Percentiles rank a stretch among this genome's conserved stretches.
Evolutionary conservation across 1,140 invertebrate genomes (phyloP).

Genomic region (Octopus bimaculoides): DNA sequence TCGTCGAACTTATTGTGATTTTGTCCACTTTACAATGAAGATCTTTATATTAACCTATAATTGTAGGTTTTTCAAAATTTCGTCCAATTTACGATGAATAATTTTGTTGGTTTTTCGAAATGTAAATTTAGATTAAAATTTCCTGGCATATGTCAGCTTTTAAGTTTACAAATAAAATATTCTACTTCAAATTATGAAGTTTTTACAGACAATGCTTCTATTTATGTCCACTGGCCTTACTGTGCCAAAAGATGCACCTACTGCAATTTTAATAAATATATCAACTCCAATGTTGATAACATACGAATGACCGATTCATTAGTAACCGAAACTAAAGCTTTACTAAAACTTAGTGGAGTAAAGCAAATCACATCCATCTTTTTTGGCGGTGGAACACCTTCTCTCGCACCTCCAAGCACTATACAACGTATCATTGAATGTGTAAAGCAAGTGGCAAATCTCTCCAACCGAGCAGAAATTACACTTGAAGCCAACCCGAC

Average conservation of each 20-base stretch:
- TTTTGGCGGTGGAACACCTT: slow-evolving; percentile 54
- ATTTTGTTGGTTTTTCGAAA: no score
- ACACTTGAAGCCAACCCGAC: slow-evolving; percentile 48
- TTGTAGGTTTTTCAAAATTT: no score
- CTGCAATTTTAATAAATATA: slow-evolving; percentile 56
- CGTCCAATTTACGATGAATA: no score
- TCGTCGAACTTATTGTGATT: no score
- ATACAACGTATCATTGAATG: slow-evolving; percentile 34
- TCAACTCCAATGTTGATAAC: slow-evolving; percentile 40
- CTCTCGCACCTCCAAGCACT: slow-evolving; percentile 41
- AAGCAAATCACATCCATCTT: slow-evolving; percentile 43
- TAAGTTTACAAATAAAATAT: neutral
- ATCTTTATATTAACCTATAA: no score
- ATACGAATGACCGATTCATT: slow-evolving; percentile 41
- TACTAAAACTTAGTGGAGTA: slow-evolving; percentile 34
- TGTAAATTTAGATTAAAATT: no score
- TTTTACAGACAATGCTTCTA: neutral
- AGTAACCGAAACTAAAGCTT: slow-evolving; percentile 34
- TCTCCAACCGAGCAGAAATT: slow-evolving; percentile 33
- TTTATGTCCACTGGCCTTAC: slow-evolving; percentile 51
- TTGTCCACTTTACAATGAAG: no score
- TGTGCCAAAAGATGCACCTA: slow-evolving; percentile 51
- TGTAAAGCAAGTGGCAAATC: slow-evolving; percentile 14
- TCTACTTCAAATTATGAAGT: neutral
- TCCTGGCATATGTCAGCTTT: no score